phyloP scores from a whole-genome alignment of 1,140 invertebrate genomes.

The Eupeodes corollae region DNA sequence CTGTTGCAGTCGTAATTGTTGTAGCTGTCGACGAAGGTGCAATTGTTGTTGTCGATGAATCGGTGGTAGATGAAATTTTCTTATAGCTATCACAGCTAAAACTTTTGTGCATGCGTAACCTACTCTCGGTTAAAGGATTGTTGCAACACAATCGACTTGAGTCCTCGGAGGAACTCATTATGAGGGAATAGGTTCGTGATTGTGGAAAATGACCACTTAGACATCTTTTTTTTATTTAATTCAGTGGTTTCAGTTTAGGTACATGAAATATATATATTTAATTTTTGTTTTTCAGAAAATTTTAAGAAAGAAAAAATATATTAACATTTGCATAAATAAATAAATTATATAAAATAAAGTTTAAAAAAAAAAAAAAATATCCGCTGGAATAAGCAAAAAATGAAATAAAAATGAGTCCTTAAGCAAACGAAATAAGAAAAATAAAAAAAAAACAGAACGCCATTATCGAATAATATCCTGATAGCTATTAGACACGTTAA shows the following conservation, averaged over 20 bases:
- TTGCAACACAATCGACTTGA: conserved; percentile 25
- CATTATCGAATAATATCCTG: too few species aligned
- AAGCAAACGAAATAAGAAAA: too few species aligned
- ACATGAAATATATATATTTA: conserved; percentile 2
- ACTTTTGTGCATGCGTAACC: conserved; percentile 29
- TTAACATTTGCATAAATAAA: too few species aligned
- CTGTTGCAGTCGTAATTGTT: conserved; percentile 20
- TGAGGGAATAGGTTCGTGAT: conserved; percentile 36
- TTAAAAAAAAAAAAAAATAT: too few species aligned
- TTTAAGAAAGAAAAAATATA: too few species aligned
- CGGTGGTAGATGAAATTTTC: conserved; percentile 5
- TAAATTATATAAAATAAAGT: too few species aligned
- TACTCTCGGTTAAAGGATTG: conserved; percentile 4
- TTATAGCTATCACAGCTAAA: conserved; percentile 27
- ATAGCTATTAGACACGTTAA: too few species aligned
- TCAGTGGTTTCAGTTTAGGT: neutral
- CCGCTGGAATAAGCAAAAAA: too few species aligned
- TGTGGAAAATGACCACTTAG: conserved; percentile 36
- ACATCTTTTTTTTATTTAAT: conserved; percentile 16
- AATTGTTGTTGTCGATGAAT: conserved; percentile 8
- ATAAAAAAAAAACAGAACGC: too few species aligned
- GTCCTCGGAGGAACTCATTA: conserved; percentile 37
- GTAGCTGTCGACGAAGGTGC: conserved; percentile 3
- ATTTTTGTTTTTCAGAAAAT: conserved; percentile 6
- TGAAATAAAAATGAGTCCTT: too few species aligned